Evolutionary conservation across 2,888 invertebrate genomes (phyloP).

Genomic region (Patella pellucida): DNA sequence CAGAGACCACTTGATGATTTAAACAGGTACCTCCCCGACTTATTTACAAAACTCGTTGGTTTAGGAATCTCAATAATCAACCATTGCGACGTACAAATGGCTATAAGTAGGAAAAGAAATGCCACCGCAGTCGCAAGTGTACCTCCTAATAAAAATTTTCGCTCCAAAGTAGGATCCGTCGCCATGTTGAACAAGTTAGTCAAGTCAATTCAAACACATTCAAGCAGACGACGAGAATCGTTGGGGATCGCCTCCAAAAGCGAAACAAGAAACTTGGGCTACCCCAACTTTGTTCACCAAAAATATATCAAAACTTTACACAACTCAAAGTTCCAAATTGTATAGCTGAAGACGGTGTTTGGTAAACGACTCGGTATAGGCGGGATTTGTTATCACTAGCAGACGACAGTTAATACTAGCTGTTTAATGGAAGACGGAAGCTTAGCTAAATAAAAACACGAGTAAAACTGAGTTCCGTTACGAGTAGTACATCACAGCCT

Average conservation of each 20-base stretch:
- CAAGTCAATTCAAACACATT: neutral
- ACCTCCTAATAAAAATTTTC: conserved; percentile 27
- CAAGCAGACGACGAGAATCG: conserved; percentile 21
- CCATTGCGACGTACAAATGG: conserved; percentile 40
- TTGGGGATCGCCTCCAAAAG: neutral
- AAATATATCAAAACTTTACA: too few species aligned
- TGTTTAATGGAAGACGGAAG: too few species aligned
- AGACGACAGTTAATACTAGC: too few species aligned
- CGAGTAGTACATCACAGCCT: too few species aligned
- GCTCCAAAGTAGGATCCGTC: conserved; percentile 26
- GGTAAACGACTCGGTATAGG: too few species aligned
- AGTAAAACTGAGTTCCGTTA: too few species aligned
- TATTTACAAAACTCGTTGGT: conserved; percentile 30
- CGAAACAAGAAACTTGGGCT: too few species aligned
- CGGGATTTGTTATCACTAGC: too few species aligned
- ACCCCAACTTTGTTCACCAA: too few species aligned
- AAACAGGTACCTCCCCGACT: conserved; percentile 37
- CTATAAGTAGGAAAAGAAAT: conserved; percentile 36
- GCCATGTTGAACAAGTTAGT: conserved; percentile 8
- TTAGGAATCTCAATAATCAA: conserved; percentile 25
- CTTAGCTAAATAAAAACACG: too few species aligned
- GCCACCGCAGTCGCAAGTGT: conserved; percentile 34
- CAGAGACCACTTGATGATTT: conserved; percentile 52
- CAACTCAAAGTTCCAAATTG: too few species aligned
- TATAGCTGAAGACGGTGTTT: too few species aligned